Evolutionary conservation across 2,113 vertebrate species (phyloP).

Genomic region (Muntiacus reevesi): DNA sequence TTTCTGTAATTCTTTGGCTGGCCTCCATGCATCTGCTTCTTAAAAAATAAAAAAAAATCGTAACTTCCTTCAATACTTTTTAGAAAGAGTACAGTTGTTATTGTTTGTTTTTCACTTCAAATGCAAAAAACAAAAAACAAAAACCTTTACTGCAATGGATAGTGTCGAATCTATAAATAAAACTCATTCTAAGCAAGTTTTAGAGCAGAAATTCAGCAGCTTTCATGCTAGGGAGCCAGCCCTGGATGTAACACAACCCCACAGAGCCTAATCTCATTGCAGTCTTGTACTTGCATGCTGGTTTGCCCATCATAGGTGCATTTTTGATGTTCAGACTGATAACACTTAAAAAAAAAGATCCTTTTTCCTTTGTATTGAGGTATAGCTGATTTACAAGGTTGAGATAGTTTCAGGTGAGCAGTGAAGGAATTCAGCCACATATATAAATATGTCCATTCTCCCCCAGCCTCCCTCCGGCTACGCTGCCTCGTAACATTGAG

Average conservation of each 20-base stretch:
- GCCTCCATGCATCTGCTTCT: neutral
- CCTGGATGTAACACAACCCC: neutral
- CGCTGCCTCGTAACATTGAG: accelerated
- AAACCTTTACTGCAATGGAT: neutral
- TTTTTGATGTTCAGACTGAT: neutral
- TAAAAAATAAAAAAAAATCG: neutral
- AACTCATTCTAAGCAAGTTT: neutral
- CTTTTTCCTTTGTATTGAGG: neutral
- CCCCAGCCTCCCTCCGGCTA: neutral
- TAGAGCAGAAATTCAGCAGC: neutral
- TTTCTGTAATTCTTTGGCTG: neutral
- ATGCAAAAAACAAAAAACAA: neutral
- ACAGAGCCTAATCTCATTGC: too few species aligned
- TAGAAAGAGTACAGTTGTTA: neutral
- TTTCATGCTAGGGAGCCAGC: too few species aligned
- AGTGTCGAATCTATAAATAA: neutral
- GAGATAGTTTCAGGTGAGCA: neutral
- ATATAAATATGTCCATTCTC: neutral
- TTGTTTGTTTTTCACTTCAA: neutral
- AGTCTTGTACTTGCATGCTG: neutral
- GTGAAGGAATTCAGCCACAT: neutral
- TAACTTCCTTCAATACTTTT: neutral
- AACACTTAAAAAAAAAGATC: neutral
- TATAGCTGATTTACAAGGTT: neutral
- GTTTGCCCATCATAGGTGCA: neutral